These are phyloP conservation scores for Dasyurus viverrinus DNA, from an alignment of 2,113 vertebrate species.

Conservation along the genomic window DNA sequence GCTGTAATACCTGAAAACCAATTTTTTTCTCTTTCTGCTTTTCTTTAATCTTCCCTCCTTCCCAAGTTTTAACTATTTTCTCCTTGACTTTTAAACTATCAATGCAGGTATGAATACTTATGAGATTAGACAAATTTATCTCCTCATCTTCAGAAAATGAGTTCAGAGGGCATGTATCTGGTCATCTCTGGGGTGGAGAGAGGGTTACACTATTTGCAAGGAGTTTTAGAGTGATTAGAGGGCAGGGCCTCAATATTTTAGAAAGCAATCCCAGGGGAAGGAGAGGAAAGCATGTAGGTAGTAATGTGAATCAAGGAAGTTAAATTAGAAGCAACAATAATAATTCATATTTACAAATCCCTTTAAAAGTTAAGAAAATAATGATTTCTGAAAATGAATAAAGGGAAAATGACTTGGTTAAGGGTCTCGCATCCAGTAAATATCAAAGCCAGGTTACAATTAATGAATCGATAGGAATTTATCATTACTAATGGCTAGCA, in stretches of 20 bases:
- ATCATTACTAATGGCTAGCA: background rate
- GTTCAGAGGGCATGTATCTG: background rate
- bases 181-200: background rate
- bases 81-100: conserved; percentile 48
- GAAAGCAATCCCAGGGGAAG: background rate
- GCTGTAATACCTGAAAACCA: background rate
- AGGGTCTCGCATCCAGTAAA: background rate
- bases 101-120: conserved; percentile 54
- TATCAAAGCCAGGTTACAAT: background rate
- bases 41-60: conserved; percentile 69
- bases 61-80: conserved; percentile 46
- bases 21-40: background rate
- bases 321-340: background rate
- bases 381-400: background rate
- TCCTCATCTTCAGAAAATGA: conserved; percentile 35
- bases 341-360: background rate
- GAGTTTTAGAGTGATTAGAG: background rate
- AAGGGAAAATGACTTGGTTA: background rate
- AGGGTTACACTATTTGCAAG: background rate
- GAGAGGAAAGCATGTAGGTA: background rate
- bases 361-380: background rate
- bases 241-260: background rate
- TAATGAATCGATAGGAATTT: background rate
- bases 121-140: conserved; percentile 5
- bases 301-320: background rate